Evolutionary conservation across 2,888 invertebrate species (phyloP).

Genomic region (Hedychridium roseum): DNA sequence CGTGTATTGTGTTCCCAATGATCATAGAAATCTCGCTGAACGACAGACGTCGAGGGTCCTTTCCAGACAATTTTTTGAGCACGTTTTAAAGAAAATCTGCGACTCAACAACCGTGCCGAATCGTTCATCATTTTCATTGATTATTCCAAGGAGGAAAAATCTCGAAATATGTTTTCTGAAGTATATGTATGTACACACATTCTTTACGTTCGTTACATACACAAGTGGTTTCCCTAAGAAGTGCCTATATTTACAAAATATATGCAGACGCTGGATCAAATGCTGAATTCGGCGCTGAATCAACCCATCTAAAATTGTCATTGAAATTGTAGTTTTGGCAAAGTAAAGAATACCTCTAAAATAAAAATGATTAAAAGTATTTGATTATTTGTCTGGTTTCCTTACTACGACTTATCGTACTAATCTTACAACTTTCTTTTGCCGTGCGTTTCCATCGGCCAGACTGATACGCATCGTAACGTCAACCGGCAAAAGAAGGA

Average conservation of each 20-base stretch:
- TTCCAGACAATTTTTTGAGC: conserved; percentile 1
- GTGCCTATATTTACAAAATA: conserved; percentile 22
- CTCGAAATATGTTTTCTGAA: too few species aligned
- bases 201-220: conserved; percentile 7
- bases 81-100: conserved; percentile 11
- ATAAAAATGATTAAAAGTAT: too few species aligned
- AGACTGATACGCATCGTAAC: too few species aligned
- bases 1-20: conserved; percentile 22
- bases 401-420: too few species aligned
- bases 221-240: conserved; percentile 16
- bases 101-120: background rate
- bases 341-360: too few species aligned
- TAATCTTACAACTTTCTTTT: too few species aligned
- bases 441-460: too few species aligned
- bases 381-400: too few species aligned
- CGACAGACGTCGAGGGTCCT: conserved; percentile 2
- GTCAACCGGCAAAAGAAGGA: conserved; percentile 4
- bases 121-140: background rate
- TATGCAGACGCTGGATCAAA: conserved; percentile 4
- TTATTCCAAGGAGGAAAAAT: conserved; percentile 1
- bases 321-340: too few species aligned
- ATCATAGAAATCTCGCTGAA: conserved; percentile 8
- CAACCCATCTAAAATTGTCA: background rate
- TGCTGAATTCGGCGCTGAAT: background rate
- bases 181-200: conserved; percentile 20